Evolutionary conservation across 2,113 vertebrate genomes (phyloP).

Genomic region (Otocyon megalotis): DNA sequence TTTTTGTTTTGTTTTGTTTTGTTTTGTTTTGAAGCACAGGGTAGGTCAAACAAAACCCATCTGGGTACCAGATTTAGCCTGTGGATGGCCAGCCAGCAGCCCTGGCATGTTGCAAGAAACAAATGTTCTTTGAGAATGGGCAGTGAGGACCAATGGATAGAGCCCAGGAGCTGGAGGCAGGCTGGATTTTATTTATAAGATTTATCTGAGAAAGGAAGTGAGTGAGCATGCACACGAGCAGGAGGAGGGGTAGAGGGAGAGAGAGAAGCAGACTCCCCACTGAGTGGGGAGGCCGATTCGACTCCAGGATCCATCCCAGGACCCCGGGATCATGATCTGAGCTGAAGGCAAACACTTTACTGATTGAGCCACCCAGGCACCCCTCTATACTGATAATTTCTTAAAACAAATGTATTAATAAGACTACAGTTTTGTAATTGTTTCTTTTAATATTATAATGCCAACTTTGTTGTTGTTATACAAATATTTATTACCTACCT

Average conservation of each 20-base stretch:
- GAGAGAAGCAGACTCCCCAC: not conserved
- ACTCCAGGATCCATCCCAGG: not conserved
- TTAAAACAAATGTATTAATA: constrained; percentile 34
- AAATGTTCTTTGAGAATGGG: not conserved
- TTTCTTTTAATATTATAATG: not conserved
- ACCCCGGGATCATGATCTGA: not conserved
- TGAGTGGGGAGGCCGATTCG: not conserved
- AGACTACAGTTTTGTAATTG: not conserved
- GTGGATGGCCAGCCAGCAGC: not conserved
- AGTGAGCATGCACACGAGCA: not conserved
- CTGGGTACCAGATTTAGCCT: not conserved
- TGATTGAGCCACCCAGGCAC: not conserved
- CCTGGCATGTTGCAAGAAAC: not conserved
- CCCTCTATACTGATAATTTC: not conserved
- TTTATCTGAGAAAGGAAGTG: not conserved
- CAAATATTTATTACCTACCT: constrained; percentile 52
- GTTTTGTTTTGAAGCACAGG: not conserved
- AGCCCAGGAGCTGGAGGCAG: not conserved
- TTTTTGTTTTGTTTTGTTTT: not conserved
- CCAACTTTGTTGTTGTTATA: not conserved
- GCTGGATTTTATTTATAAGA: not conserved
- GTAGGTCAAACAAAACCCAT: not conserved
- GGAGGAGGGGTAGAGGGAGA: not conserved
- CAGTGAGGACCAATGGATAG: not conserved
- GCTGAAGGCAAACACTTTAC: not conserved